Evolutionary conservation across 2,113 vertebrate species (phyloP), one percentile per base, ranked within the genome.

Genomic region (Gnathonemus longibarbis): DNA sequence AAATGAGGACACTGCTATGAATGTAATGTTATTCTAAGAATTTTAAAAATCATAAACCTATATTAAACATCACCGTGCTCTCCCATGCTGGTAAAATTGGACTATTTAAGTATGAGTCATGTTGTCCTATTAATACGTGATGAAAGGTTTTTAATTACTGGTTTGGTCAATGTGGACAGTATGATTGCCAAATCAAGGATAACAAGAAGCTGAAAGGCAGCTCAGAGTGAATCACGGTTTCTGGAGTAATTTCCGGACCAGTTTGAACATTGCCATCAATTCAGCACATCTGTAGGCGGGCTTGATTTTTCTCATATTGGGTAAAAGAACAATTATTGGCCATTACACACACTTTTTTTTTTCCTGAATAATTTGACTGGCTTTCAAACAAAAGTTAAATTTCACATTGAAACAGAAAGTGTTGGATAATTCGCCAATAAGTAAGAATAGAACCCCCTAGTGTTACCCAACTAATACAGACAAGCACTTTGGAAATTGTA

Each of bases 111-210:
- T 13, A 70, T 70, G 62, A 70, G 27, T 31, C 48, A 86, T 50
- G 24, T 13, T 50, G 48, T 50, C 24, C 84, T 88, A 88, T 86
- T 89, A 74, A 91, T 84, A 91, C 92, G 89, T 89, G 91, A 93
- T 93, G 91, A 94, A 94, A 93, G 87, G 52, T 89, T 90, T 90
- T 84, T 94, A 94, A 94, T 95, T 94, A 94, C 92, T 84, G 48
- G 89, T 88, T 91, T 94, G 91, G 93, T 93, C 93, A 89, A 66
- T 92, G 88, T 89, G 88, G 91, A 92, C 92, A 93, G 91, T 91
- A 93, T 93, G 94, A 93, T 93, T 94, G 93, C 91, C 89, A 93
- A 94, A 94, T 94, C 90, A 94, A 89, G 91, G 90, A 93, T 92
- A 94, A 93, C 90, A 92, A 91, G 87, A 48, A 84, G 88, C 91